A percentile compares a stretch with the other conserved stretches of the same genome.
Conservation (phyloP, 2,113 vertebrate genomes). For the Gopherus flavomarginatus region DNA sequence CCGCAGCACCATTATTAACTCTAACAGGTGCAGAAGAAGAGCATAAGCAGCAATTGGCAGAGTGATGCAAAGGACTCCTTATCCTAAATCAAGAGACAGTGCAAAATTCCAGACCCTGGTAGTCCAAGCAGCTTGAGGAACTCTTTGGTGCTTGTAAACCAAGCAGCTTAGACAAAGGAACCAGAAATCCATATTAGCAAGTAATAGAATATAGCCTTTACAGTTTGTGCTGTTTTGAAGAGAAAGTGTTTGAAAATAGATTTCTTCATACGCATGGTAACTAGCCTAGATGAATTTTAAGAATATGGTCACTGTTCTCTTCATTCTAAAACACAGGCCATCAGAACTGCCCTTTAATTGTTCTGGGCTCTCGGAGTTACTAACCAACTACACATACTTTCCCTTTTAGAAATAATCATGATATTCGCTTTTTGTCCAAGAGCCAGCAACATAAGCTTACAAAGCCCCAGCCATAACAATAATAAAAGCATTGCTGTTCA, state of each 20-base stretch:
- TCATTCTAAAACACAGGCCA: not conserved
- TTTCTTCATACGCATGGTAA: not conserved
- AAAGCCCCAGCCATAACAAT: not conserved
- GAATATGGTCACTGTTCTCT: fast-evolving
- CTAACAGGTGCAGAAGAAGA: not conserved
- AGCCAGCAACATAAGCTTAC: not conserved
- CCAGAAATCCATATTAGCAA: not conserved
- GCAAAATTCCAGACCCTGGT: not conserved
- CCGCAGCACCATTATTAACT: not conserved
- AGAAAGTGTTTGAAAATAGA: not conserved
- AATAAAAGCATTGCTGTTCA: not conserved
- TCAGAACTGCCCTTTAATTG: not conserved
- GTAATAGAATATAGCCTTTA: not conserved
- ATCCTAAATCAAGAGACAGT: not conserved
- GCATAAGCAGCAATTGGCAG: not conserved
- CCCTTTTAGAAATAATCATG: not conserved
- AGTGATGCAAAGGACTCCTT: not conserved
- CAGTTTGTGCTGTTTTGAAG: not conserved
- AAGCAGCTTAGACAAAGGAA: not conserved
- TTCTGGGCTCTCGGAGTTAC: not conserved
- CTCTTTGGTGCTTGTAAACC: not conserved
- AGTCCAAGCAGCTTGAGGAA: not conserved
- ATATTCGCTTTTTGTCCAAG: not conserved
- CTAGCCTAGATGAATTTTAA: not conserved
- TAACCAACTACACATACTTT: not conserved